Conservation (phyloP, 1,140 invertebrate genomes). For the Protaetia brevitarsis region DNA sequence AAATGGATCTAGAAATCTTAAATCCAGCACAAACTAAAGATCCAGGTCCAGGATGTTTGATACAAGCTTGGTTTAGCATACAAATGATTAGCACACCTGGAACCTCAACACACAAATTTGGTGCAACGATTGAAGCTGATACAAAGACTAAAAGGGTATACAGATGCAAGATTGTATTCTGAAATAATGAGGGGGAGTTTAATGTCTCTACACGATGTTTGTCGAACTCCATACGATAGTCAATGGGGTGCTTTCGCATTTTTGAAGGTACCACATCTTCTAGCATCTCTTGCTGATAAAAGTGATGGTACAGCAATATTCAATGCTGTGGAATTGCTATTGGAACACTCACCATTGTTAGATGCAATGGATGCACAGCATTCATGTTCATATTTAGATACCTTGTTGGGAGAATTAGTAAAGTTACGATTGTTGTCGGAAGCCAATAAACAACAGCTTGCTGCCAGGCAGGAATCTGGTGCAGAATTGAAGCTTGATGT, state of each 20-base stretch:
- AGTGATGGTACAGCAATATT: conserved; percentile 54
- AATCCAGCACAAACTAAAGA: conserved; percentile 55
- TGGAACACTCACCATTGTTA: conserved; percentile 77
- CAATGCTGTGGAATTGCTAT: conserved; percentile 75
- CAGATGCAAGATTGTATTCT: conserved; percentile 69
- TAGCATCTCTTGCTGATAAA: conserved; percentile 65
- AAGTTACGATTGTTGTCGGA: conserved; percentile 80
- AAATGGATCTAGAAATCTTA: conserved; percentile 62
- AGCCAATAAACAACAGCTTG: conserved; percentile 68
- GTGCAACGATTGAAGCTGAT: conserved; percentile 79
- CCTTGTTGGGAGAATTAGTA: conserved; percentile 75
- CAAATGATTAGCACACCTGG: conserved; percentile 73
- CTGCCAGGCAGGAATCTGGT: conserved; percentile 60
- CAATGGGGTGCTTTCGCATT: conserved; percentile 93
- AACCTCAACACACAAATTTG: conserved; percentile 71
- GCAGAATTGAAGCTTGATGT: conserved; percentile 40
- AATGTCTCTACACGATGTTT: conserved; percentile 79
- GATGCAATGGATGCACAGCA: conserved; percentile 87
- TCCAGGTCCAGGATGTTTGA: conserved; percentile 68
- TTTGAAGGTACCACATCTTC: conserved; percentile 80
- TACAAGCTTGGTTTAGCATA: conserved; percentile 68
- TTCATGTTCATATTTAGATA: conserved; percentile 82
- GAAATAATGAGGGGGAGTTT: conserved; percentile 87
- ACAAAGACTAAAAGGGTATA: conserved; percentile 75
- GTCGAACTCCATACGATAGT: conserved; percentile 69